Evolutionary conservation across 2,113 vertebrate genomes (phyloP), one percentile per base, ranked within the genome.

Genomic region (Oryzias celebensis): DNA sequence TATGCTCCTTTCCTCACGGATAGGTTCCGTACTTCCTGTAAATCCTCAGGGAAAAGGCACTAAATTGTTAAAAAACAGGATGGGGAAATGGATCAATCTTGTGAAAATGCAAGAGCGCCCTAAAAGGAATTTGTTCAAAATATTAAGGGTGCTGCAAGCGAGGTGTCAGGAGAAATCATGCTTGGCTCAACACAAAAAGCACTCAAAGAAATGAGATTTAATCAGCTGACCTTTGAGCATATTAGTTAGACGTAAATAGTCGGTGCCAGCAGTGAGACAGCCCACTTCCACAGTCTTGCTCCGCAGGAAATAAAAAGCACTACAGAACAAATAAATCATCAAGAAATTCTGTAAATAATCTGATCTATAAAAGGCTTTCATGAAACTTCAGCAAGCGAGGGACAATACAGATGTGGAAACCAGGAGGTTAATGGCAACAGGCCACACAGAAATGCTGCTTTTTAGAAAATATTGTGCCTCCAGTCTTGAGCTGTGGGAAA

Each of bases 401-500:
- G 54, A 71, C 43, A 5, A 43, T 3, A 41, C 51, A 62, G 58
- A 49, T 76, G 66, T 69, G 79, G 78, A 68, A 83, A 82, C 52
- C 51, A 3, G 45, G 52, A 53, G 58, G 68, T 68, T 60, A 67
- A 65, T 83, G 77, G 81, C 76, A 85, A 75, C 78, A 49, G 78
- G 81, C 64, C 77, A 68, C 61, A 67, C 68, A 77, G 79, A 84
- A 86, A 76, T 75, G 54, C 72, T 84, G 77, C 83, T 68, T 74
- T 75, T 54, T 52, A 61, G 77, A 80, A 72, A 81, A 81, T 70
- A 48, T 66, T 67, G 64, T 77, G 64, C 69, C 68, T 77, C 24
- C 44, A 62, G 66, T 62, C 61, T 59, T 1, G 15, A 78, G 80
- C 80, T 89, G 89, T 92, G 90, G 90, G 90, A 92, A 92, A 81